Evolutionary conservation across 2,888 invertebrate species (phyloP), one percentile per base, ranked within the genome.

Genomic region (Noctua comes): DNA sequence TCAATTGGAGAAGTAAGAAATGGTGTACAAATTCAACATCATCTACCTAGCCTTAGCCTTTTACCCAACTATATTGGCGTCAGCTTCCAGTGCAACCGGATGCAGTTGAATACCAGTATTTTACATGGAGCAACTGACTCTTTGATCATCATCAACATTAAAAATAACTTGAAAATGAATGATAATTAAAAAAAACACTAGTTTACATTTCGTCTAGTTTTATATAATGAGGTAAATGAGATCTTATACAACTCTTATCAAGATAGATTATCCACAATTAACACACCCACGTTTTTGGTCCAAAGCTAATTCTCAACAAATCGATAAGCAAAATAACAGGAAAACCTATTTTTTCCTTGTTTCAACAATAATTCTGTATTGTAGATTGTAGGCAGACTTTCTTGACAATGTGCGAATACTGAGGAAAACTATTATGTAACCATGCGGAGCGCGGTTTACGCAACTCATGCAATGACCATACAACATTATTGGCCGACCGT

Each of bases 261-360:
- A 24, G 3, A 68, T 54, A 79, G 46, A 48, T 57, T 79, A 64
- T 40, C 54, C 31, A 43, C 54, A 79, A 73, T 51, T 51, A 64
- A 59, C 16, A 66, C n/a, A 48, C n/a, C 73, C 43, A 73, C 48
- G 59, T 18, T 72, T 83, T 68, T 48, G 4, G n/a, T 24, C 27
- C 31, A 40, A 16, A 76, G 18, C 36, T 68, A 74, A 73, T 65
- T 68, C n/a, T 43, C 48, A 48, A 57, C 68, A 73, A 66, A 73
- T 51, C 36, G 27, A 77, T 83, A 74, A 75, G 84, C 79, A 84
- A 75, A 84, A 75, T 27, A 66, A 72, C 51, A 73, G 75, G 62
- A 70, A 73, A 79, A 75, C 1, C 18, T 24, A 54, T 36, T 43
- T 71, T 86, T 87, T 83, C 86, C 87, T 87, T 68, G 69, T 87